phyloP scores from a whole-genome alignment of 2,113 vertebrate species.

The Sylvietta virens region DNA sequence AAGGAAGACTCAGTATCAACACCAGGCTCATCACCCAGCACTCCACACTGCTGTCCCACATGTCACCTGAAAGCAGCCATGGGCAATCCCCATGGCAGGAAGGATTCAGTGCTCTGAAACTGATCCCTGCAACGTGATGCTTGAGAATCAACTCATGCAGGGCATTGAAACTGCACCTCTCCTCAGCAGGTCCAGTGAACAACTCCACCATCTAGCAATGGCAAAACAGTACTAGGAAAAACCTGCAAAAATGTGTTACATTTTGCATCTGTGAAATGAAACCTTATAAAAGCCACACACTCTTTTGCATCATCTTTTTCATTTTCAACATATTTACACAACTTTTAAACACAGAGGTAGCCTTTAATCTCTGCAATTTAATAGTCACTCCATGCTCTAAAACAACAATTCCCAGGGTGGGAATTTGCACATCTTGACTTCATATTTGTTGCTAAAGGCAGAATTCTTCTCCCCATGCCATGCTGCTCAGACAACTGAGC shows the following conservation, averaged over 20 bases:
- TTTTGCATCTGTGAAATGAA: background rate
- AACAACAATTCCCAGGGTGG: too few relatives aligned
- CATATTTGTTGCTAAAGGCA: background rate
- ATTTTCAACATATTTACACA: background rate
- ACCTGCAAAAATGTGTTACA: fast-evolving
- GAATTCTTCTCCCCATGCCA: fast-evolving
- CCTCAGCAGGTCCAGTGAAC: background rate
- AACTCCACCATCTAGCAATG: background rate
- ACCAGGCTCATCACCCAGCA: background rate
- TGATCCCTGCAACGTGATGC: background rate
- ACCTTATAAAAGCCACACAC: background rate
- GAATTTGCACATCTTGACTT: background rate
- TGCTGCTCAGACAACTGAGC: background rate
- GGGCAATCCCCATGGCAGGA: background rate
- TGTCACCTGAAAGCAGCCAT: background rate
- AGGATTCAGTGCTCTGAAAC: background rate
- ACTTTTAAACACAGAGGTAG: background rate
- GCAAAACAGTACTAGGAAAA: background rate
- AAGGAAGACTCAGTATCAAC: background rate
- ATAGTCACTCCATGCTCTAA: background rate
- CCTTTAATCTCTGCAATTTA: background rate
- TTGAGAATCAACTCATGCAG: background rate
- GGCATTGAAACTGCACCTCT: background rate
- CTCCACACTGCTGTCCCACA: background rate
- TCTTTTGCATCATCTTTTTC: fast-evolving